phyloP scores from a whole-genome alignment of 1,140 invertebrate species.

The Polyergus mexicanus region DNA sequence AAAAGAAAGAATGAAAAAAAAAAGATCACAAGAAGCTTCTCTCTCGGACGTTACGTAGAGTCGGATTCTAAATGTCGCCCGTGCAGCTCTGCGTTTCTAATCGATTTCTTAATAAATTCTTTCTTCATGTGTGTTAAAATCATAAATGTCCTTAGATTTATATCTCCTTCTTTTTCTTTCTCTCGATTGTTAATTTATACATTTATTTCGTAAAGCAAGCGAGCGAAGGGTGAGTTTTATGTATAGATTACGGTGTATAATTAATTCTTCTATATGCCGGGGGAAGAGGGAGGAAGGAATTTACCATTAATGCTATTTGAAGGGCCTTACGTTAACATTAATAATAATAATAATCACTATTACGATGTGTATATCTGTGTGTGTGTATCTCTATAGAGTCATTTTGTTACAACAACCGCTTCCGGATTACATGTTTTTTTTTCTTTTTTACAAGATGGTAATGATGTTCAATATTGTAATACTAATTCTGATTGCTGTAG shows the following conservation, averaged over 20 bases:
- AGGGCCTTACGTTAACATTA: slow-evolving; percentile 82
- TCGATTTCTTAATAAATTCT: slow-evolving; percentile 25
- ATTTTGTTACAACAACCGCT: slow-evolving; percentile 57
- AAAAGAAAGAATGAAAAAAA: slow-evolving; percentile 24
- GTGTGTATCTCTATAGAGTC: slow-evolving; percentile 67
- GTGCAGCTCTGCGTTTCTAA: slow-evolving; percentile 62
- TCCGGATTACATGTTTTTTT: slow-evolving; percentile 45
- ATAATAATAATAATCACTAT: slow-evolving; percentile 74
- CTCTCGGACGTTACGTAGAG: slow-evolving; percentile 12
- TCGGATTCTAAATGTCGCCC: slow-evolving; percentile 57
- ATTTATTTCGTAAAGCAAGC: slow-evolving; percentile 84
- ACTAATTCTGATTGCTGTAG: slow-evolving; percentile 51
- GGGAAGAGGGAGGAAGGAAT: slow-evolving; percentile 36
- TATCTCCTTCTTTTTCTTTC: slow-evolving; percentile 64
- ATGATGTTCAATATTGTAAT: slow-evolving; percentile 60
- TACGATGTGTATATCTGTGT: slow-evolving; percentile 67
- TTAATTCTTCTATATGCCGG: slow-evolving; percentile 79
- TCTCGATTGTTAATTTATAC: slow-evolving; percentile 79
- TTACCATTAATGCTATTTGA: slow-evolving; percentile 81
- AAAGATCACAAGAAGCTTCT: slow-evolving; percentile 70
- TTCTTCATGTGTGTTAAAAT: slow-evolving; percentile 57
- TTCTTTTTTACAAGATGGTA: slow-evolving; percentile 46
- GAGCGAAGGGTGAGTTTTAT: slow-evolving; percentile 80
- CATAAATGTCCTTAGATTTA: slow-evolving; percentile 74
- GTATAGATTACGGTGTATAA: slow-evolving; percentile 81